phyloP scores from a whole-genome alignment of 2,888 invertebrate genomes.

The Bombyx huttoni region DNA sequence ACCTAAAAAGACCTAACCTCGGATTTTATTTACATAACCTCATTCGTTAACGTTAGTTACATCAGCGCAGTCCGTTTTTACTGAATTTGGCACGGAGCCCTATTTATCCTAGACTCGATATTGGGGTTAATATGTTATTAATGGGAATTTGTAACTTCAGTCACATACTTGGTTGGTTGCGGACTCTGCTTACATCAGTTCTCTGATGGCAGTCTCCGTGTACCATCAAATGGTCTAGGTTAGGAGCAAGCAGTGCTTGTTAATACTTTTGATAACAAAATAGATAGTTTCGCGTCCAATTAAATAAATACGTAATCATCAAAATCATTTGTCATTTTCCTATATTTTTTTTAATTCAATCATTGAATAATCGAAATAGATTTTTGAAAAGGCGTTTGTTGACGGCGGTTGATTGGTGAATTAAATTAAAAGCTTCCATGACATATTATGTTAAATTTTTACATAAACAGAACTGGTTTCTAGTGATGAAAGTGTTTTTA shows the following conservation, averaged over 20 bases:
- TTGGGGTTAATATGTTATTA: conserved; percentile 2
- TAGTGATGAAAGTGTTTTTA: too few species aligned
- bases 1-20: not conserved
- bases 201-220: not conserved
- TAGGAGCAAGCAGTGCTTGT: not conserved
- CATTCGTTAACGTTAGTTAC: not conserved
- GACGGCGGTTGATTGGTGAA: too few species aligned
- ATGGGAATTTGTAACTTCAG: not conserved
- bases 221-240: not conserved
- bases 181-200: not conserved
- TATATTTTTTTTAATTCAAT: too few species aligned
- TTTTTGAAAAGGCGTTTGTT: too few species aligned
- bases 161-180: not conserved
- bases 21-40: not conserved
- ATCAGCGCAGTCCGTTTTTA: not conserved
- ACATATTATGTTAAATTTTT: too few species aligned
- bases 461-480: too few species aligned
- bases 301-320: too few species aligned
- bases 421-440: too few species aligned
- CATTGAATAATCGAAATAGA: too few species aligned
- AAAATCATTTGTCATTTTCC: too few species aligned
- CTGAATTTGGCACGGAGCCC: not conserved
- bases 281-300: too few species aligned
- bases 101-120: not conserved
- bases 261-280: too few species aligned